These are phyloP conservation scores for Phytoseiulus persimilis DNA, from an alignment of 2,888 invertebrate genomes.

Conservation along the genomic window DNA sequence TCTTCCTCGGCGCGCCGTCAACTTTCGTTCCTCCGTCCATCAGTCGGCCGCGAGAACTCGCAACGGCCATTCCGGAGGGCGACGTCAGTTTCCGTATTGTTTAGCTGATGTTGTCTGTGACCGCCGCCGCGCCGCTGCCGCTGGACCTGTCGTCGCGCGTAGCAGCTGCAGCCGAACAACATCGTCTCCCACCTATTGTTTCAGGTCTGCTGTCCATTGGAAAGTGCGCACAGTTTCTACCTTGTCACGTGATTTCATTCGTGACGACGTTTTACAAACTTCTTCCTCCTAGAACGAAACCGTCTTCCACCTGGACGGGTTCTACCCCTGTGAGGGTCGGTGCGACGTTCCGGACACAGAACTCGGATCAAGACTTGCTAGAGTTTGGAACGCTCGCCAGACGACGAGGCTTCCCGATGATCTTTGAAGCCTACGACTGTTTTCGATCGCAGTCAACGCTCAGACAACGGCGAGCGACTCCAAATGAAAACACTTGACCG, in stretches of 20 bases:
- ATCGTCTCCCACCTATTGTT: not conserved
- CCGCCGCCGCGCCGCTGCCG: not conserved
- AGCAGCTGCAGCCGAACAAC: not conserved
- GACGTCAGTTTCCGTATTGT: not conserved
- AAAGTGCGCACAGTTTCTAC: not conserved
- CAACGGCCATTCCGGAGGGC: not conserved
- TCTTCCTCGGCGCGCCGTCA: not conserved
- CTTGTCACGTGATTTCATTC: not conserved
- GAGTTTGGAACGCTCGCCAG: not conserved
- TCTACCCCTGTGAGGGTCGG: not conserved
- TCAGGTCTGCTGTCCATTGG: not conserved
- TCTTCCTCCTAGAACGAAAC: not conserved
- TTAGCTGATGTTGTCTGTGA: not conserved
- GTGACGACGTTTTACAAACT: not conserved
- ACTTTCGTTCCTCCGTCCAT: not conserved
- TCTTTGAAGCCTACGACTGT: not conserved
- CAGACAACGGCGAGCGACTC: not conserved
- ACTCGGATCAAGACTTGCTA: not conserved
- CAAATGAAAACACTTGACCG: not conserved
- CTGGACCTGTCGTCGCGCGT: not conserved
- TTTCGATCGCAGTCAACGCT: not conserved
- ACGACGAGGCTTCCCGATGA: not conserved
- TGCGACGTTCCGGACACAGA: not conserved
- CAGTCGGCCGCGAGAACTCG: not conserved
- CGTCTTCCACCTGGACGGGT: not conserved